These are phyloP conservation scores for Thermophis baileyi DNA, from an alignment of 2,113 vertebrate genomes.

Conservation along the genomic window DNA sequence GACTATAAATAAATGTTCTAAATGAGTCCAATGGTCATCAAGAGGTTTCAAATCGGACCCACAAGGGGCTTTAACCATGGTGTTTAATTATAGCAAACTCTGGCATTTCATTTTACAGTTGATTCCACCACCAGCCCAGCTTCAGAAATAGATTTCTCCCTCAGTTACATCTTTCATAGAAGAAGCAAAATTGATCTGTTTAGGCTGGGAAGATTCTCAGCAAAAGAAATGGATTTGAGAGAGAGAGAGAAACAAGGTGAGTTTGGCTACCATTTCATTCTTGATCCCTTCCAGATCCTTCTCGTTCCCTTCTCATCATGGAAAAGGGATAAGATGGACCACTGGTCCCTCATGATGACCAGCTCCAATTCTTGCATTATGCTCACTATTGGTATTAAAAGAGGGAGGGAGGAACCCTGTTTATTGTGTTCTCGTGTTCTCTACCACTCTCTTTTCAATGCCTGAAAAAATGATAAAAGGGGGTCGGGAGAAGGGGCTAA, in stretches of 20 bases:
- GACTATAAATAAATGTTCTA: slow-evolving; percentile 29
- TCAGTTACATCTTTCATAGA: not conserved
- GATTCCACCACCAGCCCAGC: not conserved
- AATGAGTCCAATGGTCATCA: slow-evolving; percentile 19
- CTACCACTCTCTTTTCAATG: not conserved
- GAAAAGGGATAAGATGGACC: not conserved
- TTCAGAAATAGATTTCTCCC: slow-evolving; percentile 4
- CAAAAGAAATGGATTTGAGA: not conserved
- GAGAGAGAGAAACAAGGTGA: not conserved
- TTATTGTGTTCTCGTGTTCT: not conserved
- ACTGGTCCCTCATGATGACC: not conserved
- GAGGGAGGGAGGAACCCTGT: not conserved
- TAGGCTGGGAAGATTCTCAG: not conserved
- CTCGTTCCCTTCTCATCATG: not conserved
- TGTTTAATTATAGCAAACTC: slow-evolving; percentile 19
- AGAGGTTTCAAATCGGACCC: slow-evolving; percentile 22
- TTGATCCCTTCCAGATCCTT: not conserved
- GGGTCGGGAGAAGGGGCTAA: not conserved
- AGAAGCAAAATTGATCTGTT: slow-evolving; percentile 15
- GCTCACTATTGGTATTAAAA: slow-evolving; percentile 1
- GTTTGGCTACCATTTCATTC: not conserved
- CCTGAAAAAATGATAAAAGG: not conserved
- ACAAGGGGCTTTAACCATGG: slow-evolving; percentile 22
- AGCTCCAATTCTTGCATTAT: not conserved
- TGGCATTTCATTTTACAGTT: slow-evolving; percentile 20